Evolutionary conservation across 1,140 invertebrate species (phyloP).

Genomic region (Heliconius nattereri): DNA sequence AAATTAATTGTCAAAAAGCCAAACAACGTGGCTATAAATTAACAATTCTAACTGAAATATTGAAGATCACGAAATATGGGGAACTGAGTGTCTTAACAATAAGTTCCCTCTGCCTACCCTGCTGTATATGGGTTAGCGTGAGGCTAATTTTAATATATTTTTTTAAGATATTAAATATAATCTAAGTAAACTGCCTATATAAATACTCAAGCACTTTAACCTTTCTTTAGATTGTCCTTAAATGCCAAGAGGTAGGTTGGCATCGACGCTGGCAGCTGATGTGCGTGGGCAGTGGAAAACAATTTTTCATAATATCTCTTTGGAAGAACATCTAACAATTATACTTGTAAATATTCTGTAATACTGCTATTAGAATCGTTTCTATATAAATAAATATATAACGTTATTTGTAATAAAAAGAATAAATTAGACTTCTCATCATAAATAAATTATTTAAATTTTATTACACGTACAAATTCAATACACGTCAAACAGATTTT

Average conservation of each 20-base stretch:
- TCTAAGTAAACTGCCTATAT: neutral
- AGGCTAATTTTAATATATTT: too few relatives aligned
- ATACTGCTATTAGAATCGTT: neutral
- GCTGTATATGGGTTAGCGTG: too few relatives aligned
- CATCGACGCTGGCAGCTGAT: neutral
- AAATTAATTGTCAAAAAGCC: too few relatives aligned
- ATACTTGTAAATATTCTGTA: neutral
- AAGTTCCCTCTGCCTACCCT: too few relatives aligned
- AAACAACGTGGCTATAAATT: too few relatives aligned
- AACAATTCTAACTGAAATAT: too few relatives aligned
- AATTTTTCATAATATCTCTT: neutral
- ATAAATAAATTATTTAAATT: neutral
- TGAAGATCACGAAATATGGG: too few relatives aligned
- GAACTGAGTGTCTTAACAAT: too few relatives aligned
- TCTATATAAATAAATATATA: neutral
- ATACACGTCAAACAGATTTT: neutral
- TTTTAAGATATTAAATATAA: neutral
- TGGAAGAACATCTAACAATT: neutral
- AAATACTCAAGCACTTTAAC: slow-evolving; percentile 25
- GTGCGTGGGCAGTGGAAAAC: slow-evolving; percentile 7
- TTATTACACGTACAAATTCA: neutral
- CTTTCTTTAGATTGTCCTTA: slow-evolving; percentile 19
- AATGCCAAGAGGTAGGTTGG: slow-evolving; percentile 17
- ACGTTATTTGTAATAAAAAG: neutral
- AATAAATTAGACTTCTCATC: neutral